Base-by-base conservation (phyloP, 2,888 invertebrate genomes). In the Halocaridina rubra region DNA sequence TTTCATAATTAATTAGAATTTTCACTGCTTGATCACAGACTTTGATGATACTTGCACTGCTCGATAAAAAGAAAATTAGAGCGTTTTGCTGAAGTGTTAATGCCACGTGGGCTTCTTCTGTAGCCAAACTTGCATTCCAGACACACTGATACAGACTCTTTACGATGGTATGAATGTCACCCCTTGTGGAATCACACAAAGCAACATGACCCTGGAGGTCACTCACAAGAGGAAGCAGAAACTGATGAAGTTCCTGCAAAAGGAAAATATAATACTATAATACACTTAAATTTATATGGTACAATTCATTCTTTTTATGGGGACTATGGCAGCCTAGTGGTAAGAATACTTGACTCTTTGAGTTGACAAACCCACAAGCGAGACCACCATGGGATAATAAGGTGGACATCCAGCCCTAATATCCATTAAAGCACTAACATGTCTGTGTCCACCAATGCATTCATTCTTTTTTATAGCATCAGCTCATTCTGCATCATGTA, bases 91-190 rank as follows among this genome's bases (percentile, higher is more conserved):
- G 86, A 3, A 86, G 64, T 2, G 57, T 80, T 2, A 86, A 64
- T 33, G 82, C 80, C 8, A 22, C 39, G 19, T 57, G 16, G 16
- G 86, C 80, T 13, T 24, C 39, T 32, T 59, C 30, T 19, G 27
- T 13, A 61, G 32, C 32, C 7, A 86, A 57, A 19, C 82, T 82
- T 22, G 76, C 71, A 69, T 86, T 84, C 86, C 86, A 86, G 7
- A 76, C 19, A 19, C 22, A 22, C 33, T 75, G 80, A 30, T 80
- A 80, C 53, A 86, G n/a, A 27, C 29, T 61, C 71, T 80, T 86
- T n/a, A 80, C 53, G n/a, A 80, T 77, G 32, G 46, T n/a, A 5
- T 53, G 67, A 3, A 61, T 39, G 10, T 84, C 82, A 13, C 75
- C 75, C 7, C 76, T 78, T 30, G 53, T 57, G 16, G 75, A 27